phyloP scores from a whole-genome alignment of 2,113 vertebrate genomes.

The Ceyx melanurus region DNA sequence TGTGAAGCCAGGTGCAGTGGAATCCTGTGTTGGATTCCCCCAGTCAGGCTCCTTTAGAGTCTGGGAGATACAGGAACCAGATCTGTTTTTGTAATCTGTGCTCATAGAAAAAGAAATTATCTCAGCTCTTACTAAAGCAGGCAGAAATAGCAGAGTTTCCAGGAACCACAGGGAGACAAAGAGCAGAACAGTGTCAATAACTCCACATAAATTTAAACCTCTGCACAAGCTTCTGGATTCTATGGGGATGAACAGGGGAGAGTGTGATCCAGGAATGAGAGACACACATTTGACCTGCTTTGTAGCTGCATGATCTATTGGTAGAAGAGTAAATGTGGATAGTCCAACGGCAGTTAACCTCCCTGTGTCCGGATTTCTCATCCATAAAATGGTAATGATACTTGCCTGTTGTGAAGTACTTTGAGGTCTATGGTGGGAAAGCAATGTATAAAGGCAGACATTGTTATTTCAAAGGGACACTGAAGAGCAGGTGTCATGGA shows the following conservation, averaged over 20 bases:
- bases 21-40: neutral
- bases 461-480: constrained; percentile 18
- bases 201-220: constrained; percentile 50
- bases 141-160: constrained; percentile 44
- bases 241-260: neutral
- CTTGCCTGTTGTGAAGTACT: neutral
- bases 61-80: constrained; percentile 26
- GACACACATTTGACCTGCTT: constrained; percentile 30
- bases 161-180: constrained; percentile 32
- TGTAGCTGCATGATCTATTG: neutral
- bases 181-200: constrained; percentile 44
- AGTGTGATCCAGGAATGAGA: neutral
- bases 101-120: constrained; percentile 47
- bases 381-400: neutral
- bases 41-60: neutral
- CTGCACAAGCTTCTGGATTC: constrained; percentile 7
- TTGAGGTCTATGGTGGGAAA: neutral
- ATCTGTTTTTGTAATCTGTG: constrained; percentile 43
- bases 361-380: neutral
- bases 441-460: neutral
- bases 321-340: neutral
- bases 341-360: neutral
- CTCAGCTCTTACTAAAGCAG: constrained; percentile 3
- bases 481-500: constrained; percentile 3
- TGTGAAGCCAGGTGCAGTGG: neutral